phyloP scores from a whole-genome alignment of 1,140 invertebrate species.

The Anastrepha ludens region DNA sequence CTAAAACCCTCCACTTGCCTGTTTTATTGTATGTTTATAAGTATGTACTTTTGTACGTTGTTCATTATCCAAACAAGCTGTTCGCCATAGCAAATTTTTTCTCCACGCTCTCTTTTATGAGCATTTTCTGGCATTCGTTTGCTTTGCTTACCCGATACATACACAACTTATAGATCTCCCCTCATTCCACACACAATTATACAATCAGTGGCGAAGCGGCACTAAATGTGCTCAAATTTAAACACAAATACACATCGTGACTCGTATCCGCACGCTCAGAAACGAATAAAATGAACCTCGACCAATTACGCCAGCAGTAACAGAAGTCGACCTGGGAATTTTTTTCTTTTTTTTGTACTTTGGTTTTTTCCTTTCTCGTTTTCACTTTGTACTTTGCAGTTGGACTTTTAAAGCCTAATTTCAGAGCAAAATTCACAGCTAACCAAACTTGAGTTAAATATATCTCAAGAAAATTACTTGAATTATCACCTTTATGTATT shows the following conservation, averaged over 20 bases:
- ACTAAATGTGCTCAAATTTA: not conserved
- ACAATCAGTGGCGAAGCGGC: not conserved
- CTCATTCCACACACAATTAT: not conserved
- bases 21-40: not conserved
- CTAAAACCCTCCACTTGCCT: not conserved
- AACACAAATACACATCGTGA: not conserved
- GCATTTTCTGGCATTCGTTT: not conserved
- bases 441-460: not conserved
- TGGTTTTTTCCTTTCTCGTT: conserved; percentile 27
- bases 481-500: conserved; percentile 47
- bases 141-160: conserved; percentile 36
- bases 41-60: not conserved
- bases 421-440: not conserved
- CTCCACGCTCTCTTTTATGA: not conserved
- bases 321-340: conserved; percentile 34
- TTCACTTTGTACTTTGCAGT: conserved; percentile 38
- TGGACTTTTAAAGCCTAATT: not conserved
- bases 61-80: not conserved
- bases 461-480: not conserved
- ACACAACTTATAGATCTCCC: not conserved
- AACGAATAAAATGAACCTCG: conserved; percentile 43
- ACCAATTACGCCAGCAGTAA: conserved; percentile 22
- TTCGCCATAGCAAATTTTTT: not conserved
- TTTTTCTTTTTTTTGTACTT: conserved; percentile 27
- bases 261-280: conserved; percentile 4